Evolutionary conservation across 2,888 invertebrate species (phyloP).

Genomic region (Cyclophora albipunctata): DNA sequence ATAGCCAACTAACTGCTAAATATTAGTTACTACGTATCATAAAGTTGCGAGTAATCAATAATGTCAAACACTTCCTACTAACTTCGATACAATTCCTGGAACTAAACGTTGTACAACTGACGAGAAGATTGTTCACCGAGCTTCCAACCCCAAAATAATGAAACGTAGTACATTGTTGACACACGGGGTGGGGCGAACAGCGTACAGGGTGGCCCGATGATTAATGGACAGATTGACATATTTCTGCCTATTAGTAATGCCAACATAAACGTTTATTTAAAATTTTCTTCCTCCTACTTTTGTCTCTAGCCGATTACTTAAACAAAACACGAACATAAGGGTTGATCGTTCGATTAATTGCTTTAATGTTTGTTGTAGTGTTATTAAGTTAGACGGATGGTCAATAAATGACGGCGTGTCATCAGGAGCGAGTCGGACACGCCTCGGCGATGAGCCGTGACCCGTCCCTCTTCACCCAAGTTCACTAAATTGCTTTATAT

Average conservation of each 20-base stretch:
- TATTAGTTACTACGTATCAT: too few species aligned
- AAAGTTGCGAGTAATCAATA: too few species aligned
- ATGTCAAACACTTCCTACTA: not conserved
- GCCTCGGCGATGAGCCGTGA: slow-evolving; percentile 9
- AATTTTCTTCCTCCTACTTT: slow-evolving; percentile 17
- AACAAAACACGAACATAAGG: too few species aligned
- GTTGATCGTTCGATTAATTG: too few species aligned
- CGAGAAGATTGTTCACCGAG: slow-evolving; percentile 27
- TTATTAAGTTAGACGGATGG: too few species aligned
- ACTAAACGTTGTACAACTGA: slow-evolving; percentile 9
- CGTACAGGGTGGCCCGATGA: slow-evolving; percentile 36
- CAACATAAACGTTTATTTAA: slow-evolving; percentile 27
- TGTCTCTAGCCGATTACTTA: slow-evolving; percentile 1
- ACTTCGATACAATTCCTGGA: not conserved
- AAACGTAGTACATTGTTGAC: slow-evolving; percentile 57
- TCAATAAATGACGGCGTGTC: slow-evolving; percentile 1
- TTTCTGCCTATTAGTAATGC: slow-evolving; percentile 44
- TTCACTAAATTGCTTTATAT: slow-evolving; percentile 25
- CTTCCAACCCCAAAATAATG: slow-evolving; percentile 46
- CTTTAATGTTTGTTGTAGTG: too few species aligned
- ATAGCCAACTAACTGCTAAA: too few species aligned
- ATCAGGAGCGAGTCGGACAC: slow-evolving; percentile 4
- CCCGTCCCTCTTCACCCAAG: slow-evolving; percentile 13
- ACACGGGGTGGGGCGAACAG: slow-evolving; percentile 28
- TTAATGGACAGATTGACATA: slow-evolving; percentile 58